A percentile compares a stretch with the other conserved stretches of the same genome.
phyloP scores from a whole-genome alignment of 53 echinoderm and acorn worm genomes.

The Hippasteria phrygiana region DNA sequence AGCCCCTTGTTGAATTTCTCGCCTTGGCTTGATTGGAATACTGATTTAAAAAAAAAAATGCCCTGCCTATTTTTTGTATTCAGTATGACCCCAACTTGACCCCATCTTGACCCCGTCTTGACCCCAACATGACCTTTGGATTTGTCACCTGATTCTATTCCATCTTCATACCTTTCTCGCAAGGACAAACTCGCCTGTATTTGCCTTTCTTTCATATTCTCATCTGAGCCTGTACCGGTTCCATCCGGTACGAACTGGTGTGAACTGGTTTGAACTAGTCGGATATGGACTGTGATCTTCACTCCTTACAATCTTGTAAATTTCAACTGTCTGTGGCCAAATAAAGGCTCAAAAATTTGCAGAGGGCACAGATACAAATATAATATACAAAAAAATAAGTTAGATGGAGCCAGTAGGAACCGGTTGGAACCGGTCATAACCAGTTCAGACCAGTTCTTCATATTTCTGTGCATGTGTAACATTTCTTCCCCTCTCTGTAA shows the following conservation, averaged over 20 bases:
- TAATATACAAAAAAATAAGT: background rate
- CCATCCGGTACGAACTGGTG: constrained; percentile 19
- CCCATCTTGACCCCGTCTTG: background rate
- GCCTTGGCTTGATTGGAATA: background rate
- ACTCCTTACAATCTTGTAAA: background rate
- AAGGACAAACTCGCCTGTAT: constrained; percentile 51
- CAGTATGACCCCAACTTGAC: constrained; percentile 25
- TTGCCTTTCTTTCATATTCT: constrained; percentile 60
- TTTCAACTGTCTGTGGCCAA: background rate
- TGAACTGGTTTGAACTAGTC: constrained; percentile 26
- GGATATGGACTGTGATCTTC: constrained; percentile 30
- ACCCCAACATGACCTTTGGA: constrained; percentile 27
- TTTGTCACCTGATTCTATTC: constrained; percentile 29
- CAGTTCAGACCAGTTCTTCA: constrained; percentile 46
- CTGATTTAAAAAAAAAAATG: background rate
- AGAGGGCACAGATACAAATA: background rate
- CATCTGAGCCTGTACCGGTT: constrained; percentile 37
- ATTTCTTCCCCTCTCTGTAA: constrained; percentile 43
- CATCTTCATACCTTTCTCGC: constrained; percentile 57
- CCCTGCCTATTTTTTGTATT: background rate
- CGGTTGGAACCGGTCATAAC: constrained; percentile 24
- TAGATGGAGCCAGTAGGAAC: constrained; percentile 5
- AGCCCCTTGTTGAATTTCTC: too few species aligned
- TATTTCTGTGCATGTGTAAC: constrained; percentile 61
- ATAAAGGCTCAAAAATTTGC: too few species aligned